phyloP scores from a whole-genome alignment of 37 sponge, comb jelly and placozoan species.

The Hormiphora californensis region DNA sequence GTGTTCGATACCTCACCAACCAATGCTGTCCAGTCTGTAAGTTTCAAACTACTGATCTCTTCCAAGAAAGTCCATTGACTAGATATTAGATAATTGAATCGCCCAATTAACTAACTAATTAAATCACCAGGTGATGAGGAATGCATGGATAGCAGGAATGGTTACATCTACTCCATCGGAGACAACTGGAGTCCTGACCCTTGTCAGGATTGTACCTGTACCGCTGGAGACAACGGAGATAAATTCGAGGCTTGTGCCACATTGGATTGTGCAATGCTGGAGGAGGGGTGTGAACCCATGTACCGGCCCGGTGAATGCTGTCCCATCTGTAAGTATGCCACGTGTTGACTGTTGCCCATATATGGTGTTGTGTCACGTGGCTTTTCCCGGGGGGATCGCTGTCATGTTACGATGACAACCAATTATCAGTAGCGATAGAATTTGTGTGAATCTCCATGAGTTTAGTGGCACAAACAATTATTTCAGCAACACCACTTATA shows the following conservation, averaged over 20 bases:
- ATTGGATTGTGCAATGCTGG: background rate
- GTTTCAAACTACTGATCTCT: background rate
- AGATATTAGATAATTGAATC: background rate
- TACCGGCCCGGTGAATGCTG: background rate
- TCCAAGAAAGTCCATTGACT: background rate
- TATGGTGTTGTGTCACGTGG: too few relatives aligned
- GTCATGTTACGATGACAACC: too few relatives aligned
- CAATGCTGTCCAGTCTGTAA: conserved; percentile 30
- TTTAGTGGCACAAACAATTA: background rate
- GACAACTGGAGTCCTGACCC: background rate
- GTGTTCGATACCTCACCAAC: background rate
- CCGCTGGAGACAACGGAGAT: background rate
- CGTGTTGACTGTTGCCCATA: too few relatives aligned
- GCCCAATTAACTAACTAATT: background rate
- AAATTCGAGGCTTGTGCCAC: background rate
- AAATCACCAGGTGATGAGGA: background rate
- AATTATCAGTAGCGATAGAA: too few relatives aligned
- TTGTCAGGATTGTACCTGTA: background rate
- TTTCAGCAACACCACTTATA: background rate
- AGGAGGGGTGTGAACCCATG: background rate
- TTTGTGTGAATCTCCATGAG: too few relatives aligned
- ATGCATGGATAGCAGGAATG: background rate
- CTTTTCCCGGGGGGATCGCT: too few relatives aligned
- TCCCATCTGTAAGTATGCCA: background rate
- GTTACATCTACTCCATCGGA: background rate